Base-by-base conservation (phyloP, 2,888 invertebrate species). In the Mesorhabditis sp. region DNA sequence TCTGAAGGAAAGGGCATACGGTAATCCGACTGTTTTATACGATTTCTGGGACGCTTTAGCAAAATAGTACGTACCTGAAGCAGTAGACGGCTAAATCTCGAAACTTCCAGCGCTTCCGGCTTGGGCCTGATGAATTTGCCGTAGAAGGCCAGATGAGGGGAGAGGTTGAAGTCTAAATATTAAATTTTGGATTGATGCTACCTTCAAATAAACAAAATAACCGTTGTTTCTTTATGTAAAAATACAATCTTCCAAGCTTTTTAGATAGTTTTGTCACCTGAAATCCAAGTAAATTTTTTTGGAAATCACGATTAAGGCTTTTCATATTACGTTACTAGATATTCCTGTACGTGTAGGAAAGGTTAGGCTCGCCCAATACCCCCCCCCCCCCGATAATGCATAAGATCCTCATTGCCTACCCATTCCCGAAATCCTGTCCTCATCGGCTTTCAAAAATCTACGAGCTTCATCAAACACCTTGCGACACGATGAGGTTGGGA, bases 51-150 rank as follows among this genome's bases (percentile, higher is more conserved):
- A 13, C 58, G n/a, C 43, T 43, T 45, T 43, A 74, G 28, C n/a
- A 28, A 76, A 50, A 45, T 72, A 70, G 77, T 69, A 50, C 58
- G n/a, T 50, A 67, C 67, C 64, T 83, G 78, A 45, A 84, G 71
- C 3, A 84, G 73, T 62, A 84, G 72, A 15, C 77, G 74, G 2
- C 82, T 77, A 7, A 75, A 72, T 66, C 75, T 74, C 0, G 81
- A 76, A 43, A 83, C 74, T 58, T 74, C 72, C 2, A 77, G 73
- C 13, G 85, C 77, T 75, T 83, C 82, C 62, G 68, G 71, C 62
- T 82, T 82, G 5, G 84, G 77, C 13, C 80, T 69, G 81, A 85
- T 81, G 79, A 82, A 82, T 43, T 76, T 76, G 28, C 76, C 78
- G 67, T 81, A 79, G 10, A 79, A 72, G 6, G 71, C 66, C 3